Evolutionary conservation across 2,113 vertebrate genomes (phyloP), one percentile per base, ranked within the genome.

Genomic region (Gavialis gangeticus): DNA sequence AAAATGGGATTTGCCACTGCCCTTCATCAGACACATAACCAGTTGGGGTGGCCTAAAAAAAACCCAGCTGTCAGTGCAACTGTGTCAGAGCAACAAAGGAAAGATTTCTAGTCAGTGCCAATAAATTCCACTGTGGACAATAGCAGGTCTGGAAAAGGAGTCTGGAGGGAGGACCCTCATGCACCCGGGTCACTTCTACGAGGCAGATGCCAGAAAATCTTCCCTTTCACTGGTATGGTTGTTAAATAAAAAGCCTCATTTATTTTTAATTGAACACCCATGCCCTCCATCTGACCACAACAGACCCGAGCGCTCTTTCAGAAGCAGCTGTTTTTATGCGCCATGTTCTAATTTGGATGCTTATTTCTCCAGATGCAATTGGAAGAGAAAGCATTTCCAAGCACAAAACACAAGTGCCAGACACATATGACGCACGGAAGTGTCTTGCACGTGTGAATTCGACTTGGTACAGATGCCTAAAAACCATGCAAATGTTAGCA

Each of bases 31-130:
- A 46, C 59, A 37, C 93, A 67, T 18, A 30, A 83, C 63, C 28
- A 83, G 88, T 87, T 82, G 85, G 62, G 89, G 75, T 22, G 64
- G 28, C 80, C 82, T 67, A 17, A 85, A 77, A 54, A 76, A 90
- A 96, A 90, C 83, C 75, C 82, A 85, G 88, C 84, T 90, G 75
- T 62, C 85, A 94, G 9, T 46, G 84, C n/a, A 86, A 62, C 71
- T 62, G 17, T 66, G 93, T 30, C 12, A 90, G 82, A 81, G 18
- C 54, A 18, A 87, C 90, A 6, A 79, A 19, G 84, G 67, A 94
- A 87, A 87, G 82, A 71, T 82, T 90, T 92, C 27, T 64, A 92
- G 17, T 82, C 94, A 87, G 88, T 19, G 14, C 18, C 2, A 92
- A 57, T 90, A 96, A 88, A 5, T 67, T 81, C 34, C 75, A 1